These are phyloP conservation scores for Drosophila ezoana DNA, from an alignment of 2,888 invertebrate genomes.

Conservation along the genomic window DNA sequence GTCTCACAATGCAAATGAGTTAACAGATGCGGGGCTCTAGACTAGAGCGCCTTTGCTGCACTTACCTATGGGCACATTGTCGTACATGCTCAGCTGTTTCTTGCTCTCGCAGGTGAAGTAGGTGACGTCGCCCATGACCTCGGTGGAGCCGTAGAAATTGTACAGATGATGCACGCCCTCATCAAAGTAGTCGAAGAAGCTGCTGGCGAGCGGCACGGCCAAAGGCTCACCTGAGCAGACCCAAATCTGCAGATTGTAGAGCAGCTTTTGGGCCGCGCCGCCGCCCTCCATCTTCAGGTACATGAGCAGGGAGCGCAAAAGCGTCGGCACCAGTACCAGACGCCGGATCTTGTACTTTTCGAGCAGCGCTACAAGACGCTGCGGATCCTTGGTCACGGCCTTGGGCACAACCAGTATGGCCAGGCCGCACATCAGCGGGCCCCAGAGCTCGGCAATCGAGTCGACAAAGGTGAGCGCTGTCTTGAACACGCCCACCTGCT, in stretches of 20 bases:
- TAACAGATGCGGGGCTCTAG: too few relatives aligned
- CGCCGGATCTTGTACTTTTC: constrained; percentile 91
- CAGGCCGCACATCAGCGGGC: constrained; percentile 90
- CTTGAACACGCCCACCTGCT: constrained; percentile 92
- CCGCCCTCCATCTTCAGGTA: constrained; percentile 87
- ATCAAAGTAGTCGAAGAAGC: constrained; percentile 92
- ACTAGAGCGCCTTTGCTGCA: constrained; percentile 12
- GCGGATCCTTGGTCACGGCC: constrained; percentile 91
- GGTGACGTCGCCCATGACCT: constrained; percentile 96
- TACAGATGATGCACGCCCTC: constrained; percentile 89
- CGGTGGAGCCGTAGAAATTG: constrained; percentile 96
- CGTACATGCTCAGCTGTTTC: constrained; percentile 87
- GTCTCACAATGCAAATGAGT: too few relatives aligned
- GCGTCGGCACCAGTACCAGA: constrained; percentile 93
- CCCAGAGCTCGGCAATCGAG: constrained; percentile 95
- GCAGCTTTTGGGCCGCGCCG: constrained; percentile 84
- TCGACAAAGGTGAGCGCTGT: constrained; percentile 97
- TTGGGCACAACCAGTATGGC: constrained; percentile 91
- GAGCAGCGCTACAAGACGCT: constrained; percentile 89
- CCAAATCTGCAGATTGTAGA: constrained; percentile 90
- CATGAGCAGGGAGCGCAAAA: constrained; percentile 91
- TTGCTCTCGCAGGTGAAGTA: constrained; percentile 89
- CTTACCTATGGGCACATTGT: constrained; percentile 93
- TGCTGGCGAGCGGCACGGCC: constrained; percentile 88
- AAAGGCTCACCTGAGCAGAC: constrained; percentile 95